phyloP scores from a whole-genome alignment of 2,888 invertebrate genomes.

The Drepana falcataria region DNA sequence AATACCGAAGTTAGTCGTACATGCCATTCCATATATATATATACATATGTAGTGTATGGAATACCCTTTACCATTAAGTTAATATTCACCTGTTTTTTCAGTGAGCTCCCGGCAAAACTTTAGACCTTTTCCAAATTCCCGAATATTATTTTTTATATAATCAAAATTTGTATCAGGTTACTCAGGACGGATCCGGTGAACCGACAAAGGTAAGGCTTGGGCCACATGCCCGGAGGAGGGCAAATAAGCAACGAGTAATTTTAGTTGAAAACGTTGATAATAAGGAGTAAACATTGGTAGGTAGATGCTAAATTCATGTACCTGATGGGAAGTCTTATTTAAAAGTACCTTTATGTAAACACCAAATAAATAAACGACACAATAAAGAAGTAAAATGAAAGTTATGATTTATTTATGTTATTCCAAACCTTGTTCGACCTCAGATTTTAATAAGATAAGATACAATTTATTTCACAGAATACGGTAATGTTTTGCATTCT shows the following conservation, averaged over 20 bases:
- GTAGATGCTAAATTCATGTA: conserved; percentile 7
- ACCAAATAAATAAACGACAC: too few species aligned
- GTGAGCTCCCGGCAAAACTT: not conserved
- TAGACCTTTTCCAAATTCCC: not conserved
- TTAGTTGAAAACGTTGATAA: conserved; percentile 30
- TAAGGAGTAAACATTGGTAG: conserved; percentile 11
- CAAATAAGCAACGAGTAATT: conserved; percentile 36
- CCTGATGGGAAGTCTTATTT: conserved; percentile 3
- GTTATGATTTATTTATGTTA: too few species aligned
- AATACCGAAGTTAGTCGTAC: too few species aligned
- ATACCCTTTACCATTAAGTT: too few species aligned
- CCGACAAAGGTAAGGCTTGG: conserved; percentile 38
- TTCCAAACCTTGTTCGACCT: too few species aligned
- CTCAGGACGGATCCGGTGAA: conserved; percentile 31
- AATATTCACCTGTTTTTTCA: conserved; percentile 6
- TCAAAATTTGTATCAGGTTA: conserved; percentile 24
- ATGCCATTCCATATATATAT: too few species aligned
- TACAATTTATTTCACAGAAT: too few species aligned
- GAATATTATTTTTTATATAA: conserved; percentile 1
- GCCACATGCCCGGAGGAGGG: conserved; percentile 49
- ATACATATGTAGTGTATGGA: too few species aligned
- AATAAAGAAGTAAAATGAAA: too few species aligned
- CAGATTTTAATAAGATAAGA: too few species aligned
- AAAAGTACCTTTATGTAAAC: too few species aligned
- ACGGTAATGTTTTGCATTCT: too few species aligned